These are phyloP conservation scores for Mastacembelus armatus DNA, from an alignment of 2,797 vertebrate genomes.

Conservation along the genomic window DNA sequence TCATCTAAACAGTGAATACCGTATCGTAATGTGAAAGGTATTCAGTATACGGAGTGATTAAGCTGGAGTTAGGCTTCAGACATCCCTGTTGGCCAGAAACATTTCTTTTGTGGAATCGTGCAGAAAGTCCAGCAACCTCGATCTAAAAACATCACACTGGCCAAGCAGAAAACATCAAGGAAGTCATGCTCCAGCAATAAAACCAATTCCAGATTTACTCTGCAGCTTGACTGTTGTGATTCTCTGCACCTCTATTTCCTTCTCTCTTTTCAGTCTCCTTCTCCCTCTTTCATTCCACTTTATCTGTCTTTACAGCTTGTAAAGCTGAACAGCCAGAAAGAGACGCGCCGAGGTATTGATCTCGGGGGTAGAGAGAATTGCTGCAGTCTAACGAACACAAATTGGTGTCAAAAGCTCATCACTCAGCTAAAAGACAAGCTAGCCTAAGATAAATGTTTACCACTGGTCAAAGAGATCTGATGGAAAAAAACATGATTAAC, in stretches of 20 bases:
- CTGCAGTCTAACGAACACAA: slow-evolving; percentile 75
- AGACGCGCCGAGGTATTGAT: slow-evolving; percentile 80
- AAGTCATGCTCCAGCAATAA: slow-evolving; percentile 73
- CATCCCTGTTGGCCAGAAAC: background rate
- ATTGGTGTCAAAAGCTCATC: slow-evolving; percentile 78
- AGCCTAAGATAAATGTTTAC: slow-evolving; percentile 67
- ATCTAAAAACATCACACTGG: slow-evolving; percentile 56
- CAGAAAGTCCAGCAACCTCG: slow-evolving; percentile 37
- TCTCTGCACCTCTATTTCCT: slow-evolving; percentile 52
- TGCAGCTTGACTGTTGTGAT: slow-evolving; percentile 53
- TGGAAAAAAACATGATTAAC: slow-evolving; percentile 45
- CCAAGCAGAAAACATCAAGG: slow-evolving; percentile 61
- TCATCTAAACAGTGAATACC: background rate
- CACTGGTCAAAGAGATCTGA: slow-evolving; percentile 40
- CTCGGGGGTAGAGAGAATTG: slow-evolving; percentile 59
- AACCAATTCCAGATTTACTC: slow-evolving; percentile 76
- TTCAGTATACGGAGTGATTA: background rate
- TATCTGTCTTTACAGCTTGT: slow-evolving; percentile 82
- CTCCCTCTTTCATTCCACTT: slow-evolving; percentile 64
- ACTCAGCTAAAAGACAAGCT: slow-evolving; percentile 64
- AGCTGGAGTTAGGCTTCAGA: background rate
- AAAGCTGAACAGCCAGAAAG: slow-evolving; percentile 69
- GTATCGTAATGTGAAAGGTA: slow-evolving; percentile 3
- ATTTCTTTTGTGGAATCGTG: slow-evolving; percentile 34
- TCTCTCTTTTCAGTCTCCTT: slow-evolving; percentile 56